A percentile compares a stretch with the other conserved stretches of the same genome.
phyloP scores from a whole-genome alignment of 2,113 vertebrate species.

The Dinomys branickii region DNA sequence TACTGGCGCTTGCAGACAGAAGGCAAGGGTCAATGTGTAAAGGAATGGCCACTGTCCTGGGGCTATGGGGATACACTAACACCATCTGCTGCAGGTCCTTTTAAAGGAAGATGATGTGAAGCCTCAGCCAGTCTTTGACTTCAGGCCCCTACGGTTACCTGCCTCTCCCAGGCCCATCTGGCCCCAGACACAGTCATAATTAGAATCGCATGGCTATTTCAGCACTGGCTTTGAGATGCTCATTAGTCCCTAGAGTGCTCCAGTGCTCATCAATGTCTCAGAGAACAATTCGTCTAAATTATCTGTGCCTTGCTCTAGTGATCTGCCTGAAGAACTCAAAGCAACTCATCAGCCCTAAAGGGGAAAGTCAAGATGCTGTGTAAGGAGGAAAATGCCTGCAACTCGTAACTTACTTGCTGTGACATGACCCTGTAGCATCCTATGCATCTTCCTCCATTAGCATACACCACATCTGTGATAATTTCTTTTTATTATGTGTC shows the following conservation, averaged over 20 bases:
- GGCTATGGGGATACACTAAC: not conserved
- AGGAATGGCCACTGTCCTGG: not conserved
- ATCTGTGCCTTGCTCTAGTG: not conserved
- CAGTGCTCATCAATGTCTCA: not conserved
- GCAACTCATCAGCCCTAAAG: not conserved
- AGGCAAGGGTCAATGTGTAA: not conserved
- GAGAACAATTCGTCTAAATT: not conserved
- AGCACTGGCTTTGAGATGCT: not conserved
- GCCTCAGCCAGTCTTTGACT: not conserved
- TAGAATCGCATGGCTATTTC: not conserved
- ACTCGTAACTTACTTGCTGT: not conserved
- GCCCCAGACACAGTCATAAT: not conserved
- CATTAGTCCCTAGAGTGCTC: not conserved
- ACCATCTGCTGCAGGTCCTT: not conserved
- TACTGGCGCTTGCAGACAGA: not conserved
- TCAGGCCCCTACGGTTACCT: not conserved
- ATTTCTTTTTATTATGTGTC: conserved; percentile 32
- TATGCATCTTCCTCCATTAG: not conserved
- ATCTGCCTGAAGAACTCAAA: not conserved
- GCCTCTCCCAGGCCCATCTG: too few relatives aligned
- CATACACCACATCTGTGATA: not conserved
- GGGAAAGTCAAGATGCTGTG: not conserved
- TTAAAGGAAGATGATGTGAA: not conserved
- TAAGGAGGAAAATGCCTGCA: not conserved
- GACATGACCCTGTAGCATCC: not conserved